These are phyloP conservation scores for Acrocephalus arundinaceus DNA, from an alignment of 2,113 vertebrate genomes.

Conservation along the genomic window DNA sequence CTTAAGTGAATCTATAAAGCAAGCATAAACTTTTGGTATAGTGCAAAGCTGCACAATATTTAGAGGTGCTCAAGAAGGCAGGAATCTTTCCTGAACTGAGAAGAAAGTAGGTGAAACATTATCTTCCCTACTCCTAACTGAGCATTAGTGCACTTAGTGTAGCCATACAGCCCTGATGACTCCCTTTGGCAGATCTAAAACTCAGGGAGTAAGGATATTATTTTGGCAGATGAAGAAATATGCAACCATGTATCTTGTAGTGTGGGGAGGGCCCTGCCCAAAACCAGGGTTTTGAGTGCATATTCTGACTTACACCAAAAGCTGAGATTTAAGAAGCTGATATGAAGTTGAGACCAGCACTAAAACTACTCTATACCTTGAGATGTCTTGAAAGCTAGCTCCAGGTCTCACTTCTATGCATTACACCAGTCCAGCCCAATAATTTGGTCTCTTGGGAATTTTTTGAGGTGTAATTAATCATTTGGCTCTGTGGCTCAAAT, in stretches of 20 bases:
- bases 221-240: not conserved
- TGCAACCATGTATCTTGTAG: not conserved
- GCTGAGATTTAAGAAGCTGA: not conserved
- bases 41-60: not conserved
- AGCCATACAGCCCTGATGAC: not conserved
- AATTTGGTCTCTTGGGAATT: not conserved
- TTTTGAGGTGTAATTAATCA: not conserved
- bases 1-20: not conserved
- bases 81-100: not conserved
- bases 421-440: not conserved
- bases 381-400: not conserved
- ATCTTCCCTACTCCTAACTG: not conserved
- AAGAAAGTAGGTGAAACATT: not conserved
- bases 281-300: accelerated
- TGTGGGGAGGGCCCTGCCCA: not conserved
- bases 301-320: not conserved
- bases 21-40: not conserved
- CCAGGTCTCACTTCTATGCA: not conserved
- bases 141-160: not conserved
- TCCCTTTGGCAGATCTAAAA: not conserved
- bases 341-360: not conserved
- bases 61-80: not conserved
- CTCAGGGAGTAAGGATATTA: not conserved
- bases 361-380: not conserved
- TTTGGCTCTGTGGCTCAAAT: not conserved